Base-by-base conservation (phyloP, 2,797 vertebrate species). In the Limnodromus scolopaceus region DNA sequence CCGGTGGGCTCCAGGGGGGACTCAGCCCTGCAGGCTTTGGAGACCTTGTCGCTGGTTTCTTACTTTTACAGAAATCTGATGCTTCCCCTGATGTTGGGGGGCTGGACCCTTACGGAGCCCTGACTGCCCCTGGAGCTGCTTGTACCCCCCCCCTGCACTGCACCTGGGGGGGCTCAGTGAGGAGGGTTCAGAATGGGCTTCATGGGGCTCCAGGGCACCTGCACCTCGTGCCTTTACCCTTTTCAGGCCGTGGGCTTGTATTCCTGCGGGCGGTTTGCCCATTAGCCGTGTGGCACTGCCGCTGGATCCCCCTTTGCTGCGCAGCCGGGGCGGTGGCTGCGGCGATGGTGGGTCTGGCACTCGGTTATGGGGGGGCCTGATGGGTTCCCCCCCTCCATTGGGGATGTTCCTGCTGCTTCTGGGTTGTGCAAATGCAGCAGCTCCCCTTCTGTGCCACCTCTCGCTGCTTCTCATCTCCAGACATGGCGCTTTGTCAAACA, bases 151-250 rank as follows among this genome's bases (percentile, higher is more conserved):
- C 43, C 43, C 43, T 46, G 45, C 38, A 0, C n/a, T 3, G 7
- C 1, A 16, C 30, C 1, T 3, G 25, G 61, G 41, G 30, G 28
- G n/a, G 19, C 32, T 70, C 36, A 9, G 49, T 16, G 9, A 18
- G 12, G 38, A 12, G n/a, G 25, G n/a, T 0, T 19, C 13, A 2
- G 7, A 5, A 5, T 0, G 51, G 46, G 3, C 66, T 32, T 10
- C 0, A 0, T 0, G 18, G 22, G 32, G 16, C 64, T 16, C 20
- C 8, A 2, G 41, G 25, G 51, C 49, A 3, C 41, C 65, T 1
- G 18, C n/a, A 3, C 2, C 39, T 4, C 6, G 3, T 19, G 70
- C 4, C 45, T 51, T 18, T 45, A 5, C 6, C 38, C 68, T 11
- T 36, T 5, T 5, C 27, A 6, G 27, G 38, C 11, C 10, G 0